Evolutionary conservation across 2,888 invertebrate species (phyloP).

Genomic region (Coecobrya sp.): DNA sequence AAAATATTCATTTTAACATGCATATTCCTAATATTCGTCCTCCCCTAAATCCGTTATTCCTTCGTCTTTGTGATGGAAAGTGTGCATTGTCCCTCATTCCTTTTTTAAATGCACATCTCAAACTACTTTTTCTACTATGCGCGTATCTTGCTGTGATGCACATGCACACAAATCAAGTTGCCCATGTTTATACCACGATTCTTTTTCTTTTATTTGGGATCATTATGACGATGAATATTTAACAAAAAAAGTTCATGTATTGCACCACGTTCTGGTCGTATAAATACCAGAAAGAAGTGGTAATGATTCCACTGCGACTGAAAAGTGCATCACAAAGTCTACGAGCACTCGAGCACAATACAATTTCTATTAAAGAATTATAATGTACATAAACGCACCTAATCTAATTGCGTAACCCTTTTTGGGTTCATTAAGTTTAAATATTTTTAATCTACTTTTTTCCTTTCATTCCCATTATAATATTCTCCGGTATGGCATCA

Average conservation of each 20-base stretch:
- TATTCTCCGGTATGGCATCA: background rate
- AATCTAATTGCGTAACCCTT: conserved; percentile 79
- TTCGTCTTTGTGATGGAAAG: conserved; percentile 37
- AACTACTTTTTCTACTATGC: background rate
- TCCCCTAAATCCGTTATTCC: background rate
- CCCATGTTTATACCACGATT: background rate
- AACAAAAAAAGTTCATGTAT: conserved; percentile 22
- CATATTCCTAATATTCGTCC: conserved; percentile 52
- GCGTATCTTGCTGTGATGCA: background rate
- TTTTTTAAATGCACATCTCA: background rate
- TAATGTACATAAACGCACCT: conserved; percentile 2
- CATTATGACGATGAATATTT: conserved; percentile 40
- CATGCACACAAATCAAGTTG: conserved; percentile 26
- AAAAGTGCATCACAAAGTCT: background rate
- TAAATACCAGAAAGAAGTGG: background rate
- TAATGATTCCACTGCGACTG: conserved; percentile 18
- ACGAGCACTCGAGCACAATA: background rate
- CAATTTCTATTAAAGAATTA: conserved; percentile 17
- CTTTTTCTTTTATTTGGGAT: conserved; percentile 19
- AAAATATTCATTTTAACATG: conserved; percentile 55
- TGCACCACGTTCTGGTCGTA: background rate
- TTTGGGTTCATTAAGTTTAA: conserved; percentile 72
- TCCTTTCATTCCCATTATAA: conserved; percentile 21
- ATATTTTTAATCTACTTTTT: conserved; percentile 53
- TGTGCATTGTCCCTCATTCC: background rate